Evolutionary conservation across 2,888 invertebrate species (phyloP), one percentile per base, ranked within the genome.

Genomic region (Oscheius sp.): DNA sequence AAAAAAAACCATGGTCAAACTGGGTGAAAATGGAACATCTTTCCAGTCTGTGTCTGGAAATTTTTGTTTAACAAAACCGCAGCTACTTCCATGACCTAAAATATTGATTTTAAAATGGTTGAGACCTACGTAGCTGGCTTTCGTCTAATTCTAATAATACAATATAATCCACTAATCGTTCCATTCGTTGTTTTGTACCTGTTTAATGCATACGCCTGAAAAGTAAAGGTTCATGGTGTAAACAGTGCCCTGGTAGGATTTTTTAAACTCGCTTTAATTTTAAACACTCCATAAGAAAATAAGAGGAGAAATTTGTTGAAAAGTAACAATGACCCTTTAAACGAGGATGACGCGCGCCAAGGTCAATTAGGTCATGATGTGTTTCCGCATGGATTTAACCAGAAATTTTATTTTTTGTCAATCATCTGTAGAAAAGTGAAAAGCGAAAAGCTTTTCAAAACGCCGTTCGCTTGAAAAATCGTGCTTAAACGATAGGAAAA

Each of bases 111-210:
- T 26, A 4, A 8, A 12, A 1, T 38, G 38, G 4, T 24, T 12
- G 38, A 6, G 45, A 66, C 66, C 33, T 14, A 67, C 67, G 50
- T 17, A 50, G 38, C 22, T 62, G 67, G 20, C 36, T 54, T 38
- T 67, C 62, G n/a, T 67, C 67, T 17, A 41, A 36, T 14, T 61
- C 62, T 26, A 67, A 30, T 28, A 67, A 17, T 32, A 50, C 67
- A n/a, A 67, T 17, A 32, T 67, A 67, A 45, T 67, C 62, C 17
- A 36, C 67, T 22, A 67, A 33, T 26, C 67, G 61, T 32, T 62
- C 62, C 62, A 62, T 50, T 47, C 20, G 20, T 14, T 20, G 9
- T 22, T 9, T 14, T n/a, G n/a, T 33, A 54, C 54, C 54, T 36
- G 54, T 54, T n/a, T 20, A 54, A 28, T n/a, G 54, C 54, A 54